Evolutionary conservation across 1,140 invertebrate species (phyloP), one percentile per base, ranked within the genome.

Genomic region (Musca domestica): DNA sequence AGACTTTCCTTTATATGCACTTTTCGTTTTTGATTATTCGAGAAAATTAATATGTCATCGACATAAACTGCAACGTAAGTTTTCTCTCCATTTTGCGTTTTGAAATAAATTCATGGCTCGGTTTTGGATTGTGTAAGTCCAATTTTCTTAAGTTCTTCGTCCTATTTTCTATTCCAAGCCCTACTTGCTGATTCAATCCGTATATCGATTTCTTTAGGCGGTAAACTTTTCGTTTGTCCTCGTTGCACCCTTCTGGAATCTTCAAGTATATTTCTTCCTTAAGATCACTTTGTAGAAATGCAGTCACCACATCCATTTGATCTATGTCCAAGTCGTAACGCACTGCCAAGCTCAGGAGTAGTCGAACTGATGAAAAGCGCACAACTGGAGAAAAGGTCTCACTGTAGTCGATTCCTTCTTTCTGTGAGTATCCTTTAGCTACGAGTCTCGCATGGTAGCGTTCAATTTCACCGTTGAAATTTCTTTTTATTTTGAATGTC

Each of bases 301-400:
- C 27, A 14, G 9, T 66, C 5, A 15, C 52, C 4, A 66, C 27
- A 41, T 66, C 65, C 14, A 66, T 27, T 9, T 66, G 27, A 56
- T 67, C 19, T 9, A 22, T 41, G 17, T 41, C 22, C 49, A 66
- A 17, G 9, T 66, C 19, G n/a, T 20, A 22, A 19, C 56, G 51
- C 23, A 54, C 25, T 49, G 74, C 64, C 51, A 76, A 61, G 4
- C 71, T 72, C 67, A 66, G 66, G 68, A 49, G 70, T 66, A 71
- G 69, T 70, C 65, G 58, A 69, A 69, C 72, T 2, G 65, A 47
- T 2, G 46, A 25, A 27, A 69, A 61, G 17, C 66, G 56, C 7
- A 70, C 52, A 6, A 72, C 68, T 17, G 58, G 64, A n/a, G 64
- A 56, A 68, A 64, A 74, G 2, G 63, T 74, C 67, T 67, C 30